Evolutionary conservation across 2,797 vertebrate genomes (phyloP).

Genomic region (Nasua narica): DNA sequence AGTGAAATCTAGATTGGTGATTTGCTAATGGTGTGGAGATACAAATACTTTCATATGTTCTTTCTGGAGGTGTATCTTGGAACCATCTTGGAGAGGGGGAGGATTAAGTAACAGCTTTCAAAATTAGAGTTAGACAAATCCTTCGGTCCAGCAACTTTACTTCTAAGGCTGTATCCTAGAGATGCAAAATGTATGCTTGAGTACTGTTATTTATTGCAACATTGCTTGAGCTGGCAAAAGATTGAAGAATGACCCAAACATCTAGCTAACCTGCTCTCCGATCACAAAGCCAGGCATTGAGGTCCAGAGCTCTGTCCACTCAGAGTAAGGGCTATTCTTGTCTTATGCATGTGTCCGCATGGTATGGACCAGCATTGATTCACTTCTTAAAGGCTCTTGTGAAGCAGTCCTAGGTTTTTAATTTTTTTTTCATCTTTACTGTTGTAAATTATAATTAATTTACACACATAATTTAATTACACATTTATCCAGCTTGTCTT

Average conservation of each 20-base stretch:
- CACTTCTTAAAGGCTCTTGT: neutral
- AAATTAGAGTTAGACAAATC: neutral
- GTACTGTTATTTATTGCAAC: constrained; percentile 12
- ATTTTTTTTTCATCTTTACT: neutral
- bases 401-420: neutral
- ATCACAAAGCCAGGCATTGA: neutral
- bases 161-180: neutral
- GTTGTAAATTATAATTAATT: too few relatives aligned
- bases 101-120: neutral
- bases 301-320: neutral
- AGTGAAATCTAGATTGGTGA: neutral
- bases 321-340: neutral
- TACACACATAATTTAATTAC: neutral
- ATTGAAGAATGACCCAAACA: neutral
- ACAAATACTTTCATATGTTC: neutral
- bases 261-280: neutral
- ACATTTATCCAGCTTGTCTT: neutral
- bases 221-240: neutral
- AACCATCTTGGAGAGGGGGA: neutral
- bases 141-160: neutral
- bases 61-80: neutral
- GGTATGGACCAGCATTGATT: neutral
- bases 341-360: neutral
- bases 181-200: neutral
- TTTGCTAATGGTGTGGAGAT: neutral